phyloP scores from a whole-genome alignment of 1,140 invertebrate genomes.

The Sogatella furcifera region DNA sequence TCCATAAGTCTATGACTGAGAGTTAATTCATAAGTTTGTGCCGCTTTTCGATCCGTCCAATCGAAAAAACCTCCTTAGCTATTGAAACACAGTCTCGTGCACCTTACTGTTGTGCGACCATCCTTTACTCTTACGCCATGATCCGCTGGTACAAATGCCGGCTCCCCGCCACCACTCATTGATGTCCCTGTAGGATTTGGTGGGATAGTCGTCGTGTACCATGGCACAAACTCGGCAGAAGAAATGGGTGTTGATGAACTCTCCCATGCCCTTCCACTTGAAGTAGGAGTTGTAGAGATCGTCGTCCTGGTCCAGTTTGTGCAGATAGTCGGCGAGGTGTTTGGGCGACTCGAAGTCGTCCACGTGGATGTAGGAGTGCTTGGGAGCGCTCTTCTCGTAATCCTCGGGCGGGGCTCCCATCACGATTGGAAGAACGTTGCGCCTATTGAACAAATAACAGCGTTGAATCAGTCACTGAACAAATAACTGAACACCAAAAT shows the following conservation, averaged over 20 bases:
- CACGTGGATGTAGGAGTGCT: conserved; percentile 85
- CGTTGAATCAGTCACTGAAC: too few species aligned
- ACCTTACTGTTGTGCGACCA: conserved; percentile 5
- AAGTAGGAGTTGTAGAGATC: conserved; percentile 88
- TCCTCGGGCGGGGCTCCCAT: conserved; percentile 89
- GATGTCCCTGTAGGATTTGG: conserved; percentile 63
- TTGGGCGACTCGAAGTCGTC: conserved; percentile 83
- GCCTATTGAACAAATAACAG: conserved; percentile 43
- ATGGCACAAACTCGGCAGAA: conserved; percentile 91
- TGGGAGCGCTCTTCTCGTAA: conserved; percentile 76
- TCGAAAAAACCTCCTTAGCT: too few species aligned
- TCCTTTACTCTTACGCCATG: conserved; percentile 18
- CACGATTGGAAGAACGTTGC: conserved; percentile 83
- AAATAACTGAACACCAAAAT: too few species aligned
- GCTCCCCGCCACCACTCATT: conserved; percentile 79
- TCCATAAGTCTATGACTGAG: too few species aligned
- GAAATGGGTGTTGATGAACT: conserved; percentile 91
- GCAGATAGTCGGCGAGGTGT: conserved; percentile 76
- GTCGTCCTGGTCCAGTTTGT: conserved; percentile 71
- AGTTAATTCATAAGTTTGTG: too few species aligned
- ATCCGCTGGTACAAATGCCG: conserved; percentile 46
- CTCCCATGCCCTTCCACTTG: conserved; percentile 79
- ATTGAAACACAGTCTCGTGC: too few species aligned
- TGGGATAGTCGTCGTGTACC: conserved; percentile 60
- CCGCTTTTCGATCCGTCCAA: too few species aligned